These are phyloP conservation scores for Lochmaea crataegi DNA, from an alignment of 2,888 invertebrate genomes.

Conservation along the genomic window DNA sequence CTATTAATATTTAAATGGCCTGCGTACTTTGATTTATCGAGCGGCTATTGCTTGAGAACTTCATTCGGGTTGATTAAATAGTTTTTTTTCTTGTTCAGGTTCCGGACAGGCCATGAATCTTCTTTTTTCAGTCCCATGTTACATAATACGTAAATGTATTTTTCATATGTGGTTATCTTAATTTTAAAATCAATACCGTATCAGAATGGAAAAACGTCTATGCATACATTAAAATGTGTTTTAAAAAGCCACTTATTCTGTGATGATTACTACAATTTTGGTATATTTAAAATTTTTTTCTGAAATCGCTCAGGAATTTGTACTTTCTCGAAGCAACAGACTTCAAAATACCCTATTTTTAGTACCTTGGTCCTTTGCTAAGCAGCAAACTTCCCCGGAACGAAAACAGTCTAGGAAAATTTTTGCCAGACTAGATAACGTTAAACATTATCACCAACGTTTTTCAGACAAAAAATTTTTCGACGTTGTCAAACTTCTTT, in stretches of 20 bases:
- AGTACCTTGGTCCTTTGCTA: no score
- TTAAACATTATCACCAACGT: no score
- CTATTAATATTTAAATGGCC: slow-evolving; percentile 55
- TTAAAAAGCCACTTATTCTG: background rate
- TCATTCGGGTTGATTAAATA: slow-evolving; percentile 56
- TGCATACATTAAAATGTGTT: background rate
- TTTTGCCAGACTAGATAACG: no score
- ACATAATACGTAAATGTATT: background rate
- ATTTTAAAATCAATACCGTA: slow-evolving; percentile 1
- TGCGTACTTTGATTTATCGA: slow-evolving; percentile 55
- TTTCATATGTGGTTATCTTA: background rate
- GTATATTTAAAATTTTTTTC: no score
- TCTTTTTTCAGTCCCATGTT: slow-evolving; percentile 15
- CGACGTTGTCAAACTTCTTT: no score
- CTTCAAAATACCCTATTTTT: no score
- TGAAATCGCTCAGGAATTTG: no score
- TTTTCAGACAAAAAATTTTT: no score
- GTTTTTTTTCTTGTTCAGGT: slow-evolving; percentile 42
- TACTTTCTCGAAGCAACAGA: no score
- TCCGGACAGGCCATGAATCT: slow-evolving; percentile 37
- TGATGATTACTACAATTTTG: background rate
- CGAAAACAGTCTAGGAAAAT: no score
- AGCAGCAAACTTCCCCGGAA: no score
- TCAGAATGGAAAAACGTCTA: background rate
- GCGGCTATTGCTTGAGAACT: slow-evolving; percentile 47